phyloP scores from a whole-genome alignment of 1,140 invertebrate genomes.

The Camponotus pennsylvanicus region DNA sequence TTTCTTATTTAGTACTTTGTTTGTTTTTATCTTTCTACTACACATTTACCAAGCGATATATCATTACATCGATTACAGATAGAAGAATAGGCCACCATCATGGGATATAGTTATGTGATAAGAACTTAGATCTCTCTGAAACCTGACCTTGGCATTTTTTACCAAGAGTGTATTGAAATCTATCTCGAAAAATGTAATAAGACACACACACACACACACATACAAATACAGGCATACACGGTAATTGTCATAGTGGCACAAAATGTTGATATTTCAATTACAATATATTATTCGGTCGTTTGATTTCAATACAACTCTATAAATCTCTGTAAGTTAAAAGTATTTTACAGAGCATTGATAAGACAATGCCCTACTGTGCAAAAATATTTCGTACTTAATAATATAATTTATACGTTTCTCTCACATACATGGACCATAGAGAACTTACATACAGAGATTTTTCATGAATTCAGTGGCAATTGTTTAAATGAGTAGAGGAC shows the following conservation, averaged over 20 bases:
- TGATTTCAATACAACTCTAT: slow-evolving; percentile 45
- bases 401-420: slow-evolving; percentile 75
- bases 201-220: neutral
- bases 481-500: slow-evolving; percentile 65
- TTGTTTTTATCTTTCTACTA: slow-evolving; percentile 84
- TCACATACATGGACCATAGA: slow-evolving; percentile 64
- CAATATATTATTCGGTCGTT: slow-evolving; percentile 1
- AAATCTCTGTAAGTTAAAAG: slow-evolving; percentile 57
- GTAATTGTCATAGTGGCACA: neutral
- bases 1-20: slow-evolving; percentile 76
- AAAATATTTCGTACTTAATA: slow-evolving; percentile 75
- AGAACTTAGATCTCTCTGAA: slow-evolving; percentile 43
- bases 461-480: slow-evolving; percentile 41
- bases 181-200: slow-evolving; percentile 20
- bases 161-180: slow-evolving; percentile 18
- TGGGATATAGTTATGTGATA: slow-evolving; percentile 27
- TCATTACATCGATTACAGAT: slow-evolving; percentile 55
- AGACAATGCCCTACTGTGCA: slow-evolving; percentile 32
- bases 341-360: slow-evolving; percentile 46
- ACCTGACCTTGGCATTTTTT: slow-evolving; percentile 52
- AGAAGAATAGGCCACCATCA: slow-evolving; percentile 33
- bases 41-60: slow-evolving; percentile 70
- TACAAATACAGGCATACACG: neutral
- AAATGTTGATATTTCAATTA: slow-evolving; percentile 18
- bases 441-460: slow-evolving; percentile 61